Base-by-base conservation (phyloP, 1,140 invertebrate genomes). In the Psilanteris sp. region DNA sequence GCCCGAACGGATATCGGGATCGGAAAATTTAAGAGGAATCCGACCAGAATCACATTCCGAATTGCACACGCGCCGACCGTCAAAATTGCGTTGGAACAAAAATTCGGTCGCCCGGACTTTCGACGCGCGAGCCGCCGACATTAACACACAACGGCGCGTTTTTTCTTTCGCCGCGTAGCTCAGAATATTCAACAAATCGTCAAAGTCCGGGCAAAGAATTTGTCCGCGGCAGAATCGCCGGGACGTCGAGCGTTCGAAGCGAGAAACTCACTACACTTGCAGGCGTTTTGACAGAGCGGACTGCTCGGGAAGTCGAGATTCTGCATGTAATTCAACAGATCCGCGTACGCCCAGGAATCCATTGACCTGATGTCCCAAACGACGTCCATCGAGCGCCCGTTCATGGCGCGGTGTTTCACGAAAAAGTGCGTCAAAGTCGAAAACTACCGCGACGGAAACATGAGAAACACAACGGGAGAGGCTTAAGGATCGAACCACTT, bases 301-400 rank as follows among this genome's bases (percentile, higher is more conserved):
- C 54, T 91, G 91, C 74, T 92, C 91, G 82, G 92, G 90, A 74
- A 95, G 89, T 85, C 93, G 93, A 84, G 94, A 14, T 67, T 67
- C 55, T 77, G 67, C 67, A 72, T 77, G 55, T 67, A 72, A 43
- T 77, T 93, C 80, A 95, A 83, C 82, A 95, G 93, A 62, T 95
- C 92, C 10, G 93, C 93, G 82, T 94, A 95, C 89, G 94, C 93
- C 94, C 94, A 95, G 79, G 91, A 91, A 78, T 94, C 94, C 82
- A 95, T 84, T 1, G 93, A 94, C 79, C 91, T 93, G 48, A 93
- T 85, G 50, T 91, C 86, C 85, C 85, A 88, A 15, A 86, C 85
- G 20, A 87, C 74, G 34, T 87, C 84, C 31, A 83, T 68, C 54
- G 79, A 81, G 0, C 70, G 80, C 11, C 76, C 80, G 46, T 59